Percentiles rank a stretch among this genome's conserved stretches.
These are phyloP conservation scores for Drosophila crucigera DNA, from an alignment of 2,888 invertebrate genomes.

Conservation along the genomic window DNA sequence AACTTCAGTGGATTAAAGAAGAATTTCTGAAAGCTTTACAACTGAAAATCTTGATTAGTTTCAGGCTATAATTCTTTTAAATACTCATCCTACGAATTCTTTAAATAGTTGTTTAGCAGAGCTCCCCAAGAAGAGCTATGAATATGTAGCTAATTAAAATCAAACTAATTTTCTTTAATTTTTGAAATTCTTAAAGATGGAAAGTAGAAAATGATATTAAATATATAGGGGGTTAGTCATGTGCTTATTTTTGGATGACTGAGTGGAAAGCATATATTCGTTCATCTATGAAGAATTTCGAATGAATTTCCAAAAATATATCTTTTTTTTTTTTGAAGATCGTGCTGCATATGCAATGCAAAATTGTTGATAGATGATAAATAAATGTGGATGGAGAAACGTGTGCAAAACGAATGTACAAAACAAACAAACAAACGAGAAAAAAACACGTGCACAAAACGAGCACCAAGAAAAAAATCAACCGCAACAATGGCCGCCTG, in stretches of 20 bases:
- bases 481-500: constrained; percentile 40
- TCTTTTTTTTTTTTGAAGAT: constrained; percentile 16
- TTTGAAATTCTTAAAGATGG: neutral
- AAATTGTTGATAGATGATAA: constrained; percentile 32
- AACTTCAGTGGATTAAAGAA: neutral
- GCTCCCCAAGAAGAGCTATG: neutral
- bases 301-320: constrained; percentile 38
- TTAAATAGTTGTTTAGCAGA: neutral
- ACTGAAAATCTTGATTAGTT: neutral
- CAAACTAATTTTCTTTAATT: neutral
- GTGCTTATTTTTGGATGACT: constrained; percentile 21
- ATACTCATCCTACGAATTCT: neutral
- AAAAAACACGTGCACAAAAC: constrained; percentile 74
- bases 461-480: constrained; percentile 36
- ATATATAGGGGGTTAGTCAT: constrained; percentile 30
- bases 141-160: neutral
- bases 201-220: neutral
- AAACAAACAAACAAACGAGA: constrained; percentile 65
- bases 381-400: constrained; percentile 17
- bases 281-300: constrained; percentile 8
- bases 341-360: constrained; percentile 61
- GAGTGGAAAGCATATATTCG: constrained; percentile 17
- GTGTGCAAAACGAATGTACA: constrained; percentile 79
- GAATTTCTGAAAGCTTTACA: neutral
- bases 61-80: neutral